phyloP scores from a whole-genome alignment of 2,888 invertebrate genomes.

The Desoria tigrina region DNA sequence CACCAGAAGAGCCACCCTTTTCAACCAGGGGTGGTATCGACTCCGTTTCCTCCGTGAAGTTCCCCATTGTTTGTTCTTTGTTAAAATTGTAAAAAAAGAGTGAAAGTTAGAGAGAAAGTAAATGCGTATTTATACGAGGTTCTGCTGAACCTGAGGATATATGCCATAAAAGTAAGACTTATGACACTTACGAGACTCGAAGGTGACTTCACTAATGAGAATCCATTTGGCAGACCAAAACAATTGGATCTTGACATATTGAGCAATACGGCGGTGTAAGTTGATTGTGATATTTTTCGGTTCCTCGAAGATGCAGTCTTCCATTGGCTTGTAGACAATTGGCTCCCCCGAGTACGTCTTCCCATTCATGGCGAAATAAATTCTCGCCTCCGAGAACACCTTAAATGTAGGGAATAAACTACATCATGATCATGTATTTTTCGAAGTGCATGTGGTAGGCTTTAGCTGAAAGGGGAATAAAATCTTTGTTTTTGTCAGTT shows the following conservation, averaged over 20 bases:
- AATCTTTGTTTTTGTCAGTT: too few relatives aligned
- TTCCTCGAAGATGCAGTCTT: constrained; percentile 76
- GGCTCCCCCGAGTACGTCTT: constrained; percentile 75
- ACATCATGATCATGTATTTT: background rate
- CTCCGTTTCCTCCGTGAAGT: background rate
- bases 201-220: constrained; percentile 84
- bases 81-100: too few relatives aligned
- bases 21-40: too few relatives aligned
- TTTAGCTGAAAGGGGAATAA: too few relatives aligned
- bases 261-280: constrained; percentile 74
- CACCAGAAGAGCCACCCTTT: background rate
- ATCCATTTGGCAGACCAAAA: constrained; percentile 84
- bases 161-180: too few relatives aligned
- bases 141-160: too few relatives aligned
- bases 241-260: constrained; percentile 73
- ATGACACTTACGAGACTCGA: constrained; percentile 75
- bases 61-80: background rate
- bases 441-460: too few relatives aligned
- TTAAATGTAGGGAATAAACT: constrained; percentile 57
- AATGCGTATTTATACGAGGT: too few relatives aligned
- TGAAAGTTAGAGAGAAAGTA: too few relatives aligned
- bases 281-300: constrained; percentile 80
- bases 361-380: constrained; percentile 80
- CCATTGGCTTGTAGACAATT: constrained; percentile 68
- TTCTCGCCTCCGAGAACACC: constrained; percentile 77